A percentile compares a stretch with the other conserved stretches of the same genome.
Conservation (phyloP, 30 jellyfish, hydroid and myxozoan species). For the Hydra vulgaris region DNA sequence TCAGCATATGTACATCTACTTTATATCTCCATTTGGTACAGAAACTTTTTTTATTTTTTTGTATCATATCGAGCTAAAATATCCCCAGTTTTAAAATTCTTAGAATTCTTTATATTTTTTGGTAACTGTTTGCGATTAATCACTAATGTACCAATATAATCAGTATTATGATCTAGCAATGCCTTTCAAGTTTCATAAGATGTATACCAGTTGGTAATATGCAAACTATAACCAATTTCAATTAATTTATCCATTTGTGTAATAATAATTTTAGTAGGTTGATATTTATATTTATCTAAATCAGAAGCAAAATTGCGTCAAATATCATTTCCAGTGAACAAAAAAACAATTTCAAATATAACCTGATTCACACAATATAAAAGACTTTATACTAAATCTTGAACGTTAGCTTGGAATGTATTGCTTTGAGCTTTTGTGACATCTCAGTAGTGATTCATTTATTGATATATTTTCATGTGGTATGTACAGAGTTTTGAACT, state of each 20-base stretch:
- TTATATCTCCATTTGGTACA: constrained; percentile 10
- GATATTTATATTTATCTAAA: neutral
- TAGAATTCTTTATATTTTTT: neutral
- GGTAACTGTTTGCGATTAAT: constrained; percentile 20
- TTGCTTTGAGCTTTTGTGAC: constrained; percentile 1
- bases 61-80: neutral
- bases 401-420: too few species aligned
- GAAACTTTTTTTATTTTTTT: neutral
- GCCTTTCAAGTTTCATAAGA: neutral
- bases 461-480: neutral
- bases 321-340: neutral
- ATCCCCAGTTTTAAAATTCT: neutral
- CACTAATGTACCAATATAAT: constrained; percentile 10
- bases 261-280: neutral
- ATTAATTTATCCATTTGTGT: neutral
- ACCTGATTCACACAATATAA: neutral
- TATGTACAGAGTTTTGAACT: too few species aligned
- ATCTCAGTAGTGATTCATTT: constrained; percentile 1
- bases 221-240: neutral
- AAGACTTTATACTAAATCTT: too few species aligned
- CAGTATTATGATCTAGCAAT: neutral
- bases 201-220: too few species aligned
- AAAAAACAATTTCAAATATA: neutral
- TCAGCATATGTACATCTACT: constrained; percentile 8
- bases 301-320: neutral